Conservation (phyloP, 1,140 invertebrate species). For the Drosophila funebris region DNA sequence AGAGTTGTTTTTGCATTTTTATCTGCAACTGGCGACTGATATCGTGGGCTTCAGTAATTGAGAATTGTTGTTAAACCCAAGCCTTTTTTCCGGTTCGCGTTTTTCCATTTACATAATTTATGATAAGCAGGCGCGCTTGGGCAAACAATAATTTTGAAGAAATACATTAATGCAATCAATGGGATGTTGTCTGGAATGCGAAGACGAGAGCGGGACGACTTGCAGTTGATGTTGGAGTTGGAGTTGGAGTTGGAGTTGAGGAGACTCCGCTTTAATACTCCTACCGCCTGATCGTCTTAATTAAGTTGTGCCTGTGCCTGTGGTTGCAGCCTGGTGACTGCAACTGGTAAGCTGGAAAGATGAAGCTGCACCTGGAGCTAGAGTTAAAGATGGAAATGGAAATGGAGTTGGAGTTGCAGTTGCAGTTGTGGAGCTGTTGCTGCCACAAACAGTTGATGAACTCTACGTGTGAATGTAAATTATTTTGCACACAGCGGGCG, state of each 20-base stretch:
- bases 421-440: neutral
- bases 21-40: constrained; percentile 72
- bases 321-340: constrained; percentile 13
- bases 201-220: neutral
- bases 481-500: constrained; percentile 77
- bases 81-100: constrained; percentile 80
- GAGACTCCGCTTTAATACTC: constrained; percentile 54
- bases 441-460: constrained; percentile 81
- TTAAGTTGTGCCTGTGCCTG: constrained; percentile 69
- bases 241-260: neutral
- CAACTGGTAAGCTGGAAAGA: neutral
- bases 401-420: neutral
- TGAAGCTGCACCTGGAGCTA: constrained; percentile 1
- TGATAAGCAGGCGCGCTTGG: constrained; percentile 82
- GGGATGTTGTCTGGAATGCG: constrained; percentile 70
- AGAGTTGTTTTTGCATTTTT: constrained; percentile 40
- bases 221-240: neutral
- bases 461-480: constrained; percentile 78
- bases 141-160: constrained; percentile 83
- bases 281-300: constrained; percentile 53
- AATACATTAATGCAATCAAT: constrained; percentile 83
- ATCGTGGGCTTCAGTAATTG: constrained; percentile 82
- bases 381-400: neutral
- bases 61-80: constrained; percentile 77
- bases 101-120: constrained; percentile 83